Conservation (phyloP, 2,113 vertebrate genomes). For the Girardinichthys multiradiatus region DNA sequence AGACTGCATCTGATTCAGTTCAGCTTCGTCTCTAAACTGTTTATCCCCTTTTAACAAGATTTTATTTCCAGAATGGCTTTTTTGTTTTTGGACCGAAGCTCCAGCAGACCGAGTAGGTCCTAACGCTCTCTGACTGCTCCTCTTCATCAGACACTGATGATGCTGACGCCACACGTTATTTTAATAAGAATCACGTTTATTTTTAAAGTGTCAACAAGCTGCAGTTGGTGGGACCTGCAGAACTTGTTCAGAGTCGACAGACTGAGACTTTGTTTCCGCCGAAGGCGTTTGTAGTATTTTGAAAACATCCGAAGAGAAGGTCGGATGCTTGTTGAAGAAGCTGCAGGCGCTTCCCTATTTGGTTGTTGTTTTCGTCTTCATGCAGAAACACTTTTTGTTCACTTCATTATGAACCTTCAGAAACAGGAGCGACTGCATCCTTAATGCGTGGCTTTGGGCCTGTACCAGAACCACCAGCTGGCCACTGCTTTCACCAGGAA, state of each 20-base stretch:
- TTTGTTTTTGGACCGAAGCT: no score
- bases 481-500: conserved; percentile 9
- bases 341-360: conserved; percentile 8
- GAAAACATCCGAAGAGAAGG: conserved; percentile 1
- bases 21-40: no score
- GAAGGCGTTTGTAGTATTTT: not conserved
- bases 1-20: no score
- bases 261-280: not conserved
- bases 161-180: not conserved
- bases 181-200: not conserved
- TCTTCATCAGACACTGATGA: no score
- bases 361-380: not conserved
- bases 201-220: not conserved
- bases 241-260: not conserved
- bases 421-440: conserved; percentile 10
- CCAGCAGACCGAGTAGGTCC: no score
- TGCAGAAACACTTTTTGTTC: not conserved
- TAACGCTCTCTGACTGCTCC: no score
- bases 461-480: conserved; percentile 25
- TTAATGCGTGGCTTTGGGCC: conserved; percentile 27
- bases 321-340: not conserved
- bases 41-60: no score
- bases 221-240: not conserved
- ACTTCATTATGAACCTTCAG: not conserved
- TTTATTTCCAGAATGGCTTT: no score